Percentiles rank a stretch among this genome's conserved stretches.
Conservation (phyloP, 2,113 vertebrate species). For the Tetrao urogallus region DNA sequence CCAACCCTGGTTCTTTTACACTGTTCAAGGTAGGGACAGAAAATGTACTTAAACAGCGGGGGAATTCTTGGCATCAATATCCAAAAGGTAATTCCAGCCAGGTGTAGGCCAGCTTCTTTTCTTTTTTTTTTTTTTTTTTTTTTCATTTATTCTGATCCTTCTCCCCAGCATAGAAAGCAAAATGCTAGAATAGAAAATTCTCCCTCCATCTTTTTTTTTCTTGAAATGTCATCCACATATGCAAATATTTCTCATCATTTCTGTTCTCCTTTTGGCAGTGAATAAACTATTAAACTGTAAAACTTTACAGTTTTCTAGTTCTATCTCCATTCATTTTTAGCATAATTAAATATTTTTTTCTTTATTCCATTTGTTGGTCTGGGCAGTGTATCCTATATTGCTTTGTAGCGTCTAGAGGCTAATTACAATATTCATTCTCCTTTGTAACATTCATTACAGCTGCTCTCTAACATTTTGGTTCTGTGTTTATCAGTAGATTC, state of each 20-base stretch:
- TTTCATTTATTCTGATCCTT: neutral
- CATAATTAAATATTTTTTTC: neutral
- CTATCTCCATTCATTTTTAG: neutral
- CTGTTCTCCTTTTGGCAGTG: neutral
- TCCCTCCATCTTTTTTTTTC: neutral
- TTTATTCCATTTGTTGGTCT: conserved; percentile 12
- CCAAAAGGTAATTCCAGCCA: neutral
- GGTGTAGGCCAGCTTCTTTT: neutral
- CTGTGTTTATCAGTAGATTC: neutral
- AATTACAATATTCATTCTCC: neutral
- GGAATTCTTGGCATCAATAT: neutral
- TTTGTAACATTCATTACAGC: neutral
- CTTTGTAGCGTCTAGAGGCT: neutral
- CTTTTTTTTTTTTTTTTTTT: neutral
- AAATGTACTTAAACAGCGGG: neutral
- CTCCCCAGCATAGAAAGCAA: neutral
- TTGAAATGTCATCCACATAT: neutral
- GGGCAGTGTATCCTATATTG: neutral
- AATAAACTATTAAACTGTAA: neutral
- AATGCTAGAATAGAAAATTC: neutral
- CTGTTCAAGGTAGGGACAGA: neutral
- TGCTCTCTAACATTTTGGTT: neutral
- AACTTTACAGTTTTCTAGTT: neutral
- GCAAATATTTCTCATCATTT: neutral
- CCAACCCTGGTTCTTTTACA: neutral